These are phyloP conservation scores for Acanthopleura granulata DNA, from an alignment of 2,888 invertebrate species.

Conservation along the genomic window DNA sequence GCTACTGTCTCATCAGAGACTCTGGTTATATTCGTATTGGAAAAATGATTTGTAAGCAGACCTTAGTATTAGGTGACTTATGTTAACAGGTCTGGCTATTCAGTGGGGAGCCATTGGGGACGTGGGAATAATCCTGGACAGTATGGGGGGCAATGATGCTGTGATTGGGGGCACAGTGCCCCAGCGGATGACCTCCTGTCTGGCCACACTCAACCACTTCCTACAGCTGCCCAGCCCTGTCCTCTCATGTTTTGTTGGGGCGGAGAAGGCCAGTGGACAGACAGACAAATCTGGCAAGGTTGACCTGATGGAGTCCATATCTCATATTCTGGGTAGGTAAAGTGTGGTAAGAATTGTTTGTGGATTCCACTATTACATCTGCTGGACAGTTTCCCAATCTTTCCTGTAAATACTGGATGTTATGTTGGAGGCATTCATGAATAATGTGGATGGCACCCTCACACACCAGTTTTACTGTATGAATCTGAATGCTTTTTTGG, in stretches of 20 bases:
- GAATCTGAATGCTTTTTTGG: too few species aligned
- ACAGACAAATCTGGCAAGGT: conserved; percentile 70
- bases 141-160: conserved; percentile 88
- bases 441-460: too few species aligned
- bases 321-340: conserved; percentile 83
- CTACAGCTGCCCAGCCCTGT: conserved; percentile 81
- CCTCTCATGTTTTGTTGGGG: conserved; percentile 80
- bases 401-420: too few species aligned
- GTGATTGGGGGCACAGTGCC: conserved; percentile 96
- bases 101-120: conserved; percentile 99
- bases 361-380: too few species aligned
- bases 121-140: conserved; percentile 91
- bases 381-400: too few species aligned
- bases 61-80: neutral
- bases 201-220: conserved; percentile 89
- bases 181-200: conserved; percentile 94
- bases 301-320: conserved; percentile 84
- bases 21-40: too few species aligned
- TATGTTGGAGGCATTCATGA: too few species aligned
- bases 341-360: too few species aligned
- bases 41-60: too few species aligned
- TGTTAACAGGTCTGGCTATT: conserved; percentile 78
- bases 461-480: too few species aligned
- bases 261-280: conserved; percentile 81
- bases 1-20: too few species aligned